A percentile compares a stretch with the other conserved stretches of the same genome.
These are phyloP conservation scores for Glyptemys insculpta DNA, from an alignment of 2,797 vertebrate genomes.

Conservation along the genomic window DNA sequence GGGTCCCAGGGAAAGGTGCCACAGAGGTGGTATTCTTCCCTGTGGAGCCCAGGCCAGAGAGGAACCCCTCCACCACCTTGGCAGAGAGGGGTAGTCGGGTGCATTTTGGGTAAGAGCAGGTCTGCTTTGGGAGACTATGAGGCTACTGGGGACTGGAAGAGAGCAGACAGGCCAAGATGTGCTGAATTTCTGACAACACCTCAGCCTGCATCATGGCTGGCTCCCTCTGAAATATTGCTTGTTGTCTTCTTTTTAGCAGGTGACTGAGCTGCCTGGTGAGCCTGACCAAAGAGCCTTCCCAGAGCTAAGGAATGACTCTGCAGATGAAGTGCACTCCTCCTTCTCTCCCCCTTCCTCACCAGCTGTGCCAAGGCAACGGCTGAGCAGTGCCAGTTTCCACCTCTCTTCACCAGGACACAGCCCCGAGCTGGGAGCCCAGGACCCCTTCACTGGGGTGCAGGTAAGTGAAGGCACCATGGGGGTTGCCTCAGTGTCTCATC, in stretches of 20 bases:
- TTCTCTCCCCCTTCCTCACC: not conserved
- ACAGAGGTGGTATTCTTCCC: not conserved
- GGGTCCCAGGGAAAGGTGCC: not conserved
- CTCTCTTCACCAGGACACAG: not conserved
- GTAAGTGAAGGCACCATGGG: conserved; percentile 4
- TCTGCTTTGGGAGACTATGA: not conserved
- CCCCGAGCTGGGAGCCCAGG: not conserved
- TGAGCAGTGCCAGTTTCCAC: conserved; percentile 19
- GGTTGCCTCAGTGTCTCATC: not conserved
- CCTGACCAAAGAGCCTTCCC: not conserved
- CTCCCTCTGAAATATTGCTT: not conserved
- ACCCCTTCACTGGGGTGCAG: not conserved
- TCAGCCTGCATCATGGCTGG: no score
- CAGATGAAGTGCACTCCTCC: not conserved
- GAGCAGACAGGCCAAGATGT: not conserved
- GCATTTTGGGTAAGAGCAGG: not conserved
- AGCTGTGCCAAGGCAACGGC: not conserved
- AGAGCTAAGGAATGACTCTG: not conserved
- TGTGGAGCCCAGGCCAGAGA: not conserved
- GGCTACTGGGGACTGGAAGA: not conserved
- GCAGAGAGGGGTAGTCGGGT: not conserved
- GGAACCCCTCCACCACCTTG: not conserved
- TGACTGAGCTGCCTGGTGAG: fast-evolving
- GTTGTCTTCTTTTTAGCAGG: not conserved
- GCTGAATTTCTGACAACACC: not conserved